Evolutionary conservation across 2,888 invertebrate genomes (phyloP), one percentile per base, ranked within the genome.

Genomic region (Drosophila mulleri): DNA sequence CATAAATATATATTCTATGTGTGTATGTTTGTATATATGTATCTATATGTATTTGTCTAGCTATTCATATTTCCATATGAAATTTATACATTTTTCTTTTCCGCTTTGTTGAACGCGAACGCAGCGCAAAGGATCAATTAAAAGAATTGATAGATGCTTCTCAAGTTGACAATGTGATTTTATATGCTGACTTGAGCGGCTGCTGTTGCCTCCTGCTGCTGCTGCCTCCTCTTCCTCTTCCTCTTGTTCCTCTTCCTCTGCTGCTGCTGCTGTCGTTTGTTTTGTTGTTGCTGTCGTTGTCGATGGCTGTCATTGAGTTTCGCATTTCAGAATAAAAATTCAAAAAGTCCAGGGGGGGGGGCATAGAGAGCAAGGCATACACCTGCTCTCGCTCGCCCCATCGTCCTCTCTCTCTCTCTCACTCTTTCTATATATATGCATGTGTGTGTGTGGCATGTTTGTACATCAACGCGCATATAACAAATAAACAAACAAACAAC

Each of bases 231-330:
- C 9, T 18, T 58, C 26, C 26, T 39, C 4, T 37, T 54, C 32
- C 4, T 50, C 8, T 3, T 12, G n/a, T 29, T 26, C 32, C 29
- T n/a, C 47, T n/a, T 9, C 42, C 3, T 67, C 26, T 39, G 60
- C 14, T 58, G 57, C 26, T 54, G 57, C 9, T 47, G 50, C 26
- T 23, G 47, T 53, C 35, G 29, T 53, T 53, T 66, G 66, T 52
- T 52, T 57, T 67, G 68, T 18, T 67, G 66, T 26, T 62, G 68
- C 41, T 62, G 79, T 59, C 57, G 75, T 67, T 81, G 79, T 81
- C 76, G 82, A 70, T 82, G 82, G 82, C 79, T 81, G 82, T 82
- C 81, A 82, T 82, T 81, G 82, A 83, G 82, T 82, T 80, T 82
- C 82, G 78, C 83, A 82, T 82, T 82, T 83, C 82, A 73, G 73